phyloP scores from a whole-genome alignment of 2,888 invertebrate genomes.

The Byasa hedistus region DNA sequence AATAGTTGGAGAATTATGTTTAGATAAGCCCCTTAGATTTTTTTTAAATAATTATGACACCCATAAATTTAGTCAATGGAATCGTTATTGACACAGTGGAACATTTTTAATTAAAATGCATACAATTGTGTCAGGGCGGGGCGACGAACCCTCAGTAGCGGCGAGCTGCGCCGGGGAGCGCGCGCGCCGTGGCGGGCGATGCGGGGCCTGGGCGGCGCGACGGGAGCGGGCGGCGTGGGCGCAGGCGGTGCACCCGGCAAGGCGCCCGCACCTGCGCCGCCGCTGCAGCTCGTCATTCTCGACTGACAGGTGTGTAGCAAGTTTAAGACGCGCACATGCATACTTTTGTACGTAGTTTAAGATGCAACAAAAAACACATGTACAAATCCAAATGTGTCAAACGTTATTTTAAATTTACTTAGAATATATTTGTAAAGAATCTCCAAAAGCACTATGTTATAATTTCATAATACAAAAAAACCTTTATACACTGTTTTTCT shows the following conservation, averaged over 20 bases:
- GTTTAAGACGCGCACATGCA: background rate
- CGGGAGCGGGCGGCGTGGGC: constrained; percentile 86
- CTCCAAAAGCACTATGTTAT: background rate
- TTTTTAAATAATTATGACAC: no score
- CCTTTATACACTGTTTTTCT: no score
- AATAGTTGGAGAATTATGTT: no score
- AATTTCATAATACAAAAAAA: no score
- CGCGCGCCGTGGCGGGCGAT: constrained; percentile 89
- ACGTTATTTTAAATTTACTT: no score
- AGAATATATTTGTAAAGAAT: no score
- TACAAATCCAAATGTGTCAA: no score
- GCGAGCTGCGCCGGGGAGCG: constrained; percentile 90
- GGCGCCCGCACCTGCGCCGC: constrained; percentile 40
- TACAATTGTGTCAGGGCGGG: constrained; percentile 82
- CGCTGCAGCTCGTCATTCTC: constrained; percentile 83
- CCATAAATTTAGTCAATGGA: no score
- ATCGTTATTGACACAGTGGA: no score
- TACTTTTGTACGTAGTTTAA: background rate
- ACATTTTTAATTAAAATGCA: no score
- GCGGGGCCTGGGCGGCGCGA: constrained; percentile 77
- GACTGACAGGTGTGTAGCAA: constrained; percentile 81
- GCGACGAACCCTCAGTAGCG: constrained; percentile 88
- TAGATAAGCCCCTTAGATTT: no score
- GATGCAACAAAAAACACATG: background rate
- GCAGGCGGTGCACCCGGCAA: constrained; percentile 32